phyloP scores from a whole-genome alignment of 2,888 invertebrate genomes.

The Oscheius sp. region DNA sequence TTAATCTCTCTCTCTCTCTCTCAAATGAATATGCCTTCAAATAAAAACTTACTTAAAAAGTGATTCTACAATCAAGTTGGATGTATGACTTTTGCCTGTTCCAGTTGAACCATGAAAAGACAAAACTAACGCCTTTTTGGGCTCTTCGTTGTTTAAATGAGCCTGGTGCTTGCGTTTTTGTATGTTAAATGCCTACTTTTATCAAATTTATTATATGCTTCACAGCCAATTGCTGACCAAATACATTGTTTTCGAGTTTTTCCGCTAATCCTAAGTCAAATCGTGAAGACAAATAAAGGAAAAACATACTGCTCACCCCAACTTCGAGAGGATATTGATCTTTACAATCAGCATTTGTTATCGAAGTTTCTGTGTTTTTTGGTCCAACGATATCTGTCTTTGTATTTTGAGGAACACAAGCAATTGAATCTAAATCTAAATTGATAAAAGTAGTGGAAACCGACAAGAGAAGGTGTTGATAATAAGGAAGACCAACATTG shows the following conservation, averaged over 20 bases:
- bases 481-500: slow-evolving; percentile 11
- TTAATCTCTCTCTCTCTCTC: neutral
- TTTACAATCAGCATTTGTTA: neutral
- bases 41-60: neutral
- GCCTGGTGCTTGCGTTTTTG: neutral
- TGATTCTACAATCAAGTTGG: neutral
- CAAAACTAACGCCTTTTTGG: slow-evolving; percentile 19
- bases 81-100: slow-evolving; percentile 19
- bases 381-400: neutral
- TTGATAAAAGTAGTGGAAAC: neutral
- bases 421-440: neutral
- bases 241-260: slow-evolving; percentile 1
- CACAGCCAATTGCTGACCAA: slow-evolving; percentile 9
- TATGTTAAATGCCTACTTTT: neutral
- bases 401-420: neutral
- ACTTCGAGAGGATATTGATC: neutral
- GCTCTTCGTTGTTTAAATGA: neutral
- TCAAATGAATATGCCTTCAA: neutral
- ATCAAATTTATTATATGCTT: slow-evolving; percentile 4
- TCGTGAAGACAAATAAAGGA: neutral
- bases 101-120: slow-evolving; percentile 26
- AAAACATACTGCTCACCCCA: neutral
- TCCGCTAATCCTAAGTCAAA: neutral
- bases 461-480: neutral
- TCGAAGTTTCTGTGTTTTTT: neutral